Base-by-base conservation (phyloP, 2,888 invertebrate species). In the Gryllus longicercus region DNA sequence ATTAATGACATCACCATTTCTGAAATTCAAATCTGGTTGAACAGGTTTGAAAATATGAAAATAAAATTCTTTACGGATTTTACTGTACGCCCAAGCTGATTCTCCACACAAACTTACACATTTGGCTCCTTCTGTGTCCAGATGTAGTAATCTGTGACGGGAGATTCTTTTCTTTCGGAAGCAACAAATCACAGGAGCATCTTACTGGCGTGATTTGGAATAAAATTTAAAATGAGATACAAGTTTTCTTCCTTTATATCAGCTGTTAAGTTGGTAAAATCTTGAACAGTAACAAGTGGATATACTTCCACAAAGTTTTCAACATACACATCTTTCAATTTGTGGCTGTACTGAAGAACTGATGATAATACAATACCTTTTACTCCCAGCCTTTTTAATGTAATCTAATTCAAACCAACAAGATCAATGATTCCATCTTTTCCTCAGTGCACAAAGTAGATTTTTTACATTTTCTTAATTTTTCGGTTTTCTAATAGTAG, bases 1-100 rank as follows among this genome's bases (percentile, higher is more conserved):
- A 1, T 89, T 85, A 4, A 92, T 89, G 0, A 95, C 94, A 0
- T 86, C 85, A 0, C 89, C 87, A 85, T 95, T 94, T 81, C 91
- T 89, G 89, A 94, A 95, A 88, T 96, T 95, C 8, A 98, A 90
- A 86, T 96, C 96, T 0, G 96, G 94, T 84, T 92, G 91, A 21
- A 90, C 88, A 1, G 86, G 87, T 0, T 89, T 89, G 84, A 93
- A 94, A 84, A 95, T 94, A 82, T 95, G 94, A 79, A 96, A 90
- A 86, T 96, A 96, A 87, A 90, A 96, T 85, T 94, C 91, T 50
- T 90, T 85, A 80, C 95, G 90, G 1, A 85, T 84, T 0, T 88
- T 87, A 81, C 91, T 92, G 88, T 89, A 94, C 74, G 88, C 88
- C 96, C 96, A 96, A 0, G 94, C 93, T 0, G 93, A 88, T 14